These are phyloP conservation scores for Labeo catla DNA, from an alignment of 2,113 vertebrate species.

Conservation along the genomic window DNA sequence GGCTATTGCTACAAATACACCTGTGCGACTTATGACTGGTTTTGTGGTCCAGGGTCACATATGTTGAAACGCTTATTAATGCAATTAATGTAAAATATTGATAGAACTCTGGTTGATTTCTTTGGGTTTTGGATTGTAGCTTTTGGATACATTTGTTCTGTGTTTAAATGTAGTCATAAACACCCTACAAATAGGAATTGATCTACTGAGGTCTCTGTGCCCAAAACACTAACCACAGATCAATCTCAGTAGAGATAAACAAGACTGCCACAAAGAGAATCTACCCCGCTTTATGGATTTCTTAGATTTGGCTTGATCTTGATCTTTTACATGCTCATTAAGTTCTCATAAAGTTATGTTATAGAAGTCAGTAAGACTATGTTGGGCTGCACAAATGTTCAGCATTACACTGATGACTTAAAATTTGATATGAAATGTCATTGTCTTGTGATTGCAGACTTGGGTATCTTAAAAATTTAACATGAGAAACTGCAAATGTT, in stretches of 20 bases:
- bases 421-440: background rate
- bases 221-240: constrained; percentile 38
- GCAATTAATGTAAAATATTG: background rate
- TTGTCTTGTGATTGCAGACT: background rate
- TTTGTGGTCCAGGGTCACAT: too few species aligned
- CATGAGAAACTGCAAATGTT: background rate
- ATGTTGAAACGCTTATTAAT: background rate
- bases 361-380: background rate
- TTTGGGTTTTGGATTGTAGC: background rate
- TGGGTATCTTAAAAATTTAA: background rate
- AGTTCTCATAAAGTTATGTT: background rate
- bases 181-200: constrained; percentile 37
- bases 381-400: background rate
- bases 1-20: too few species aligned
- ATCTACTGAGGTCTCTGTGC: constrained; percentile 33
- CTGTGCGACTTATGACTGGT: too few species aligned
- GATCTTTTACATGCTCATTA: background rate
- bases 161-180: constrained; percentile 28
- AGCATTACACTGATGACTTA: background rate
- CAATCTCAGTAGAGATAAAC: constrained; percentile 10
- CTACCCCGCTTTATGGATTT: constrained; percentile 17
- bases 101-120: background rate
- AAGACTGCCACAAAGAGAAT: constrained; percentile 7
- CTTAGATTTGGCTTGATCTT: constrained; percentile 3
- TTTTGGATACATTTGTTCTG: background rate